Conservation (phyloP, 1,140 invertebrate genomes). For the Andricus grossulariae region DNA sequence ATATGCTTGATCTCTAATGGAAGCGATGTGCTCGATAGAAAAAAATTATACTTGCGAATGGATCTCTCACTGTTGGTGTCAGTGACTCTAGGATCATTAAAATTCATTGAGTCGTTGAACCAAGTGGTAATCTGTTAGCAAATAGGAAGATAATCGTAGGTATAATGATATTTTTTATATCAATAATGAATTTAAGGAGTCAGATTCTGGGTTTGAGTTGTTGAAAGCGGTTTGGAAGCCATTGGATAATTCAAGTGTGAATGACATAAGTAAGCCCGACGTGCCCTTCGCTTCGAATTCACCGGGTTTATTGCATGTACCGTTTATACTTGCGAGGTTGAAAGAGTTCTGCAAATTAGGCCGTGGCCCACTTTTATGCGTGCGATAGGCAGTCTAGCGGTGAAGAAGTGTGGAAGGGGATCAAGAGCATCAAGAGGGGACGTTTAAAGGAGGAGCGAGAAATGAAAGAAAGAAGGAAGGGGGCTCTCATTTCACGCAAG, state of each 20-base stretch:
- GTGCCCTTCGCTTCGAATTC: constrained; percentile 38
- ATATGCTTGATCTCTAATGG: constrained; percentile 53
- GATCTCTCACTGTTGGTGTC: constrained; percentile 45
- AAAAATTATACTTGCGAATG: constrained; percentile 44
- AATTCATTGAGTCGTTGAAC: background rate
- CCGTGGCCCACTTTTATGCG: constrained; percentile 71
- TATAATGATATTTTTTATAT: background rate
- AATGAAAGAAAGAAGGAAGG: constrained; percentile 21
- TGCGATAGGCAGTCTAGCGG: constrained; percentile 47
- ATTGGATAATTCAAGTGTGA: constrained; percentile 7
- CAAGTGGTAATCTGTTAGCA: background rate
- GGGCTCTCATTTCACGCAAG: constrained; percentile 32
- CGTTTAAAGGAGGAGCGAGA: constrained; percentile 29
- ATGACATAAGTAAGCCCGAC: constrained; percentile 26
- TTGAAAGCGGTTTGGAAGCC: background rate
- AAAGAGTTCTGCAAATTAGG: constrained; percentile 70
- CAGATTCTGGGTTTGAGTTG: background rate
- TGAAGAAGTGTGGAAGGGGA: constrained; percentile 43
- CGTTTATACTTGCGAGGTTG: constrained; percentile 51
- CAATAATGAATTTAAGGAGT: background rate
- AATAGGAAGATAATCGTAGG: too few species aligned
- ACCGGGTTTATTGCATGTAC: constrained; percentile 48
- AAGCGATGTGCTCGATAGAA: constrained; percentile 25
- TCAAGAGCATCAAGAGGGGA: constrained; percentile 46
- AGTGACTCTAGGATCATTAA: background rate